Evolutionary conservation across 2,888 invertebrate genomes (phyloP), one percentile per base, ranked within the genome.

Genomic region (Conus canariensis): DNA sequence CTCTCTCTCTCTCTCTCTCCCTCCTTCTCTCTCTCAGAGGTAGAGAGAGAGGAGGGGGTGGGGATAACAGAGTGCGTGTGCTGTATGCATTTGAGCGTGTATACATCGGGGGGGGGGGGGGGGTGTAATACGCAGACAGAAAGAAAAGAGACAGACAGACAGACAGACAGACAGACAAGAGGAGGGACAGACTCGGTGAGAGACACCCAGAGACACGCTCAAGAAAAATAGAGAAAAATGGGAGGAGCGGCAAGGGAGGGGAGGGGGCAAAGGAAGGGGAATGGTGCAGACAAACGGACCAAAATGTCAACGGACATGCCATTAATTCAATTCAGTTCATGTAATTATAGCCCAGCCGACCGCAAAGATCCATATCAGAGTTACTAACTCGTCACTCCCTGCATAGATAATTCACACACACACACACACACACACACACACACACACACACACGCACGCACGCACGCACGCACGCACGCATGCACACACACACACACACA

Each of bases 1-100:
- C 83, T 83, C 45, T 83, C 83, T 83, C 45, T 83, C 83, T 83
- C 45, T 83, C 83, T 83, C 45, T 83, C 70, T 70, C 70, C n/a
- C 70, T 70, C 70, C n/a, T 22, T 70, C 70, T 74, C 70, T 74
- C 70, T 74, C n/a, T 74, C 70, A n/a, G 30, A 30, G 30, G 30
- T 30, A 30, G 30, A 30, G 30, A 30, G 30, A 30, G 30, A 30
- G 30, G 30, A 30, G 30, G 30, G 2, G 30, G 30, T 30, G 30
- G 30, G 2, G 30, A 30, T 30, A 30, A 30, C 30, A 30, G 30
- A 30, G 2, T 30, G 30, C 30, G 30, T 30, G 30, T 30, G 30
- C 30, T 30, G 30, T 30, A 30, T 30, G 30, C 30, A 30, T 30
- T 30, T 30, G 30, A 30, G 30, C 30, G 30, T 30, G 2, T 30